Conservation (phyloP, 2,888 invertebrate genomes). For the Cryptus viduatorius region DNA sequence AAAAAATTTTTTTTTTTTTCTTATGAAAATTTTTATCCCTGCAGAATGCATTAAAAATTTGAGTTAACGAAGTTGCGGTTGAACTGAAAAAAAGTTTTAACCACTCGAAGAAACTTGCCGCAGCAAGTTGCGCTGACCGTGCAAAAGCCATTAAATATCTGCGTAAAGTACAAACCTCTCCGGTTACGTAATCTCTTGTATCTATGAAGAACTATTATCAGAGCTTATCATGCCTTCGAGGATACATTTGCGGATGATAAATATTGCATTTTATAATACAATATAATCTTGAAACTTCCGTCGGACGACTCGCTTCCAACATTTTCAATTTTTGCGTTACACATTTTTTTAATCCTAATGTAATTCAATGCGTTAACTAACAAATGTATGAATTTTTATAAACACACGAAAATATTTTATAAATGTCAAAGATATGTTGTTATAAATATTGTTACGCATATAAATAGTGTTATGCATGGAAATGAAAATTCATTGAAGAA, state of each 20-base stretch:
- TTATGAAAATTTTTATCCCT: too few species aligned
- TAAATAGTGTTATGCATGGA: too few species aligned
- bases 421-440: too few species aligned
- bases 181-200: conserved; percentile 64
- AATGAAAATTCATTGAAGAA: neutral
- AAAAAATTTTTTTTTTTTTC: neutral
- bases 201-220: conserved; percentile 68
- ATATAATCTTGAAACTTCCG: neutral
- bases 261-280: neutral
- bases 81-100: neutral
- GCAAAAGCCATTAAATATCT: neutral
- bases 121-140: neutral
- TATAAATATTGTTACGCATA: too few species aligned
- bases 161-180: conserved; percentile 3
- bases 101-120: neutral
- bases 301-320: neutral
- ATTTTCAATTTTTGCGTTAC: too few species aligned
- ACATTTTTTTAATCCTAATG: too few species aligned
- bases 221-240: conserved; percentile 57
- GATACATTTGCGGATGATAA: conserved; percentile 33
- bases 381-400: too few species aligned
- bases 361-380: too few species aligned
- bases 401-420: too few species aligned
- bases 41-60: neutral
- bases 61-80: neutral